Conservation (phyloP, 2,888 invertebrate species). For the Eumerus sabulonum region DNA sequence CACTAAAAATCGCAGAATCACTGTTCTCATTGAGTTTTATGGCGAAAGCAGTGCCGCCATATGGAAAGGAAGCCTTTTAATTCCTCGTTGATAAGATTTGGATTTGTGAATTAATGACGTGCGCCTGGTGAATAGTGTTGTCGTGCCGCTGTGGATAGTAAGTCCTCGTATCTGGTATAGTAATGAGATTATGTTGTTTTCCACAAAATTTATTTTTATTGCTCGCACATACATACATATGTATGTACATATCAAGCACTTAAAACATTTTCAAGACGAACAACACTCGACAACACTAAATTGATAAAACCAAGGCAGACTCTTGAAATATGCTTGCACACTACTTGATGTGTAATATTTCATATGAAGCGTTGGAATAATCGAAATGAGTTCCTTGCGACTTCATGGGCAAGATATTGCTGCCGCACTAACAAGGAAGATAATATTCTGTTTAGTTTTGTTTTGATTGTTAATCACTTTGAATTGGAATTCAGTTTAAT, state of each 20-base stretch:
- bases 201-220: conserved; percentile 62
- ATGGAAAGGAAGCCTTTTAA: conserved; percentile 59
- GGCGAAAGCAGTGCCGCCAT: conserved; percentile 45
- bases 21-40: conserved; percentile 68
- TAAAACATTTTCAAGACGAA: conserved; percentile 64
- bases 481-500: no score
- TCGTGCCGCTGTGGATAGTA: conserved; percentile 34
- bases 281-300: conserved; percentile 63
- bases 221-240: no score
- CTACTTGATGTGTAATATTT: conserved; percentile 16
- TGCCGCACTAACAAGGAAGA: no score
- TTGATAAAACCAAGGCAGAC: conserved; percentile 42
- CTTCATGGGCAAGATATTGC: conserved; percentile 36
- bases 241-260: conserved; percentile 68
- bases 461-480: no score
- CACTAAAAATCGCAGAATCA: conserved; percentile 59
- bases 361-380: conserved; percentile 50
- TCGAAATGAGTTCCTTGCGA: conserved; percentile 58
- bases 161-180: conserved; percentile 22
- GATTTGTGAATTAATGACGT: conserved; percentile 68
- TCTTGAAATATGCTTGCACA: conserved; percentile 15
- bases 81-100: conserved; percentile 65
- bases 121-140: conserved; percentile 62
- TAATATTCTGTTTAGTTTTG: no score
- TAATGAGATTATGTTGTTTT: conserved; percentile 62